These are phyloP conservation scores for Spondyliosoma cantharus DNA, from an alignment of 2,797 vertebrate genomes.

Conservation along the genomic window DNA sequence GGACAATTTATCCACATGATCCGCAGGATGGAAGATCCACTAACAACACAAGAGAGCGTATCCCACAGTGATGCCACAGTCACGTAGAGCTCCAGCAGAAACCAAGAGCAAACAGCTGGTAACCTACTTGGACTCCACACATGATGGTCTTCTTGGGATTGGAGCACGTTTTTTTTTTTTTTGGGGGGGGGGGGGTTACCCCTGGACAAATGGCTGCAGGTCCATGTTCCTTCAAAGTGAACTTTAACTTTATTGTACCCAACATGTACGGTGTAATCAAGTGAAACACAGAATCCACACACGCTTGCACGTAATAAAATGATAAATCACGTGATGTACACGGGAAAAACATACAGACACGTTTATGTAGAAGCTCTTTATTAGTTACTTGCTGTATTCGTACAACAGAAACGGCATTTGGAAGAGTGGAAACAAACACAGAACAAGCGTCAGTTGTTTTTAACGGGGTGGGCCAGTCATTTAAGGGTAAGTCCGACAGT, in stretches of 20 bases:
- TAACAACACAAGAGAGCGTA: slow-evolving; percentile 33
- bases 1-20: slow-evolving; percentile 44
- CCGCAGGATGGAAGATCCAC: slow-evolving; percentile 26
- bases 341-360: not conserved
- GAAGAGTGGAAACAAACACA: not conserved
- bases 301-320: not conserved
- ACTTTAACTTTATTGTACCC: not conserved
- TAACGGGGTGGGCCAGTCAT: not conserved
- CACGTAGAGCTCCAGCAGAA: slow-evolving; percentile 19
- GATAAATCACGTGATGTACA: slow-evolving; percentile 1
- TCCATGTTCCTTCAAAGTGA: not conserved
- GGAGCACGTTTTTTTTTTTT: not conserved
- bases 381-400: too few species aligned
- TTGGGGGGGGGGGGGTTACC: too few species aligned
- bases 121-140: slow-evolving; percentile 22
- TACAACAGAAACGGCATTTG: not conserved
- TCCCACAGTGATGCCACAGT: slow-evolving; percentile 38
- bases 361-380: not conserved
- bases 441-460: not conserved
- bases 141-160: slow-evolving; percentile 4
- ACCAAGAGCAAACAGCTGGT: slow-evolving; percentile 35
- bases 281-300: not conserved
- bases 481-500: too few species aligned
- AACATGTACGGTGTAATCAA: not conserved
- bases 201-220: not conserved